Percentiles rank a stretch among this genome's conserved stretches.
These are phyloP conservation scores for Ptychodera flava DNA, from an alignment of 35 echinoderm and acorn worm species.

Conservation along the genomic window DNA sequence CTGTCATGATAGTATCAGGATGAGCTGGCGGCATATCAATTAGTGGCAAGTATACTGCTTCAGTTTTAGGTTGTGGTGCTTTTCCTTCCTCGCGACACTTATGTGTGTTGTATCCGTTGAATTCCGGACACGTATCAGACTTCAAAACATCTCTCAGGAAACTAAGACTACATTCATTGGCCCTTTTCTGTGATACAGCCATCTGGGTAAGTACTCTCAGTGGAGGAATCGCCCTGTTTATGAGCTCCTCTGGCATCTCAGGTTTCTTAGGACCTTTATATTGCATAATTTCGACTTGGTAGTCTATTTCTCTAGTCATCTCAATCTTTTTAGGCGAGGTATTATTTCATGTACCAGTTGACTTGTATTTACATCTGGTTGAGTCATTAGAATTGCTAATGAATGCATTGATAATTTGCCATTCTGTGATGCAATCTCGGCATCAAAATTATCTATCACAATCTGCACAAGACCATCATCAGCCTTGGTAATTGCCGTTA, in stretches of 20 bases:
- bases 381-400: conserved; percentile 45
- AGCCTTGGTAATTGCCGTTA: conserved; percentile 19
- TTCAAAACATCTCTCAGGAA: conserved; percentile 35
- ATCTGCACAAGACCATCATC: conserved; percentile 38
- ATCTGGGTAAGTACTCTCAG: conserved; percentile 16
- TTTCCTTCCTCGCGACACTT: conserved; percentile 11
- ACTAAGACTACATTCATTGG: conserved; percentile 17
- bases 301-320: conserved; percentile 16
- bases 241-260: conserved; percentile 10
- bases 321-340: conserved; percentile 40
- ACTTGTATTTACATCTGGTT: conserved; percentile 5
- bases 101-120: conserved; percentile 39
- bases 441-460: conserved; percentile 66
- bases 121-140: conserved; percentile 33
- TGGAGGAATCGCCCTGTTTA: background rate
- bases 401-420: conserved; percentile 49
- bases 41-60: conserved; percentile 43
- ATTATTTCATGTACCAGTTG: conserved; percentile 1
- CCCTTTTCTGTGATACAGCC: conserved; percentile 32
- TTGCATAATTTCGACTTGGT: conserved; percentile 27
- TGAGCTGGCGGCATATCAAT: conserved; percentile 46
- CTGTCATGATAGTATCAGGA: conserved; percentile 52
- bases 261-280: conserved; percentile 36
- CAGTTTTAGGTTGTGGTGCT: conserved; percentile 16
- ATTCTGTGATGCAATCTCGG: conserved; percentile 51